Conservation (phyloP, 2,113 vertebrate genomes). For the Cynopterus brachyotis region DNA sequence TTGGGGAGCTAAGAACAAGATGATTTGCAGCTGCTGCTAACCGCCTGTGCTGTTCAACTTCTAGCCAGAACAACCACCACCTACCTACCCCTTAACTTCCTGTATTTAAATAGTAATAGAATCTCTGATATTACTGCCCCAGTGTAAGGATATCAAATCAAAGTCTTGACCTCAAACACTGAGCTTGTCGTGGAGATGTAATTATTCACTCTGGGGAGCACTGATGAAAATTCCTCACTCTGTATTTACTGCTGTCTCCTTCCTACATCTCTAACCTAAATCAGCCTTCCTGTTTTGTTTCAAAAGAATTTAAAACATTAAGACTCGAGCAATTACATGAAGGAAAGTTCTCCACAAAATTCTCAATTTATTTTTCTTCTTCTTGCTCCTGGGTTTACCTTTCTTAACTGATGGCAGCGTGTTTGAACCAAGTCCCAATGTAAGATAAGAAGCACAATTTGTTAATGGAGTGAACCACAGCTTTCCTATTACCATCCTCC, state of each 20-base stretch:
- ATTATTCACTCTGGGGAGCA: neutral
- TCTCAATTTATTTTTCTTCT: neutral
- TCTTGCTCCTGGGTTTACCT: neutral
- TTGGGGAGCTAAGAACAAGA: neutral
- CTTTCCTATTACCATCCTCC: neutral
- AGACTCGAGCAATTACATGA: neutral
- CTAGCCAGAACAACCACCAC: neutral
- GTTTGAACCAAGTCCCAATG: neutral
- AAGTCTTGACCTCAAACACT: neutral
- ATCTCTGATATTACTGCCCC: neutral
- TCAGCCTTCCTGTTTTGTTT: neutral
- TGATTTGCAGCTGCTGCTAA: constrained; percentile 45
- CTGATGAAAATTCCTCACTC: neutral
- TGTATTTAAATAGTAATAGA: neutral
- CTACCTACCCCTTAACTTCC: constrained; percentile 38
- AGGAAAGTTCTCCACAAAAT: neutral
- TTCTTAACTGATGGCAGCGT: neutral
- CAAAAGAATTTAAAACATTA: neutral
- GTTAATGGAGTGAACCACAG: neutral
- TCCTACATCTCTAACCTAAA: neutral
- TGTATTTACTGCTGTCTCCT: neutral
- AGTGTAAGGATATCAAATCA: neutral
- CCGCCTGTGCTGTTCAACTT: neutral
- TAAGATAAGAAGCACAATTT: neutral
- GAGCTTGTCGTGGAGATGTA: neutral